Conservation (phyloP, 2,113 vertebrate genomes). For the Stigmatopora nigra region DNA sequence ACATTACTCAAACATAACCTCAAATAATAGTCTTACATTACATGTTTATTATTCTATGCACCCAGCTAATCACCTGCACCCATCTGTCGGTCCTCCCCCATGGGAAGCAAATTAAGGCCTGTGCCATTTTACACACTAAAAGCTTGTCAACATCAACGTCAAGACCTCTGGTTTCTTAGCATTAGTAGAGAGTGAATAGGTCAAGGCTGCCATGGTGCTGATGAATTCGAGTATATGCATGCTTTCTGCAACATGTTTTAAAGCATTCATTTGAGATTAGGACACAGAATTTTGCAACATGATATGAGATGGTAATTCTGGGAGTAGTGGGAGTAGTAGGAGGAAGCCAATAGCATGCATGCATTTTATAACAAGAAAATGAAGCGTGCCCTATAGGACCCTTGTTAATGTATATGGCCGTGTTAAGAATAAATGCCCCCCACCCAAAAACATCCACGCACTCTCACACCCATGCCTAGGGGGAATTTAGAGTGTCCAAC, state of each 20-base stretch:
- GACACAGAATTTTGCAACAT: conserved; percentile 17
- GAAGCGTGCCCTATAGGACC: no score
- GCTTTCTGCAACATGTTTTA: conserved; percentile 20
- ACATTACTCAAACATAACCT: no score
- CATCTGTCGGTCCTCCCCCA: neutral
- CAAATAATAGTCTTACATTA: no score
- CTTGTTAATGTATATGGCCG: no score
- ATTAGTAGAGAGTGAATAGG: neutral
- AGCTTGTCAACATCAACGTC: neutral
- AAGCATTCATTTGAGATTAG: conserved; percentile 26
- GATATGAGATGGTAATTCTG: conserved; percentile 36
- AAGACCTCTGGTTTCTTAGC: neutral
- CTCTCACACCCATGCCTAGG: no score
- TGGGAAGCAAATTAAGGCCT: neutral
- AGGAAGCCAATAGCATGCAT: neutral
- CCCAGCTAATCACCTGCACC: conserved; percentile 4
- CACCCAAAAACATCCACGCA: no score
- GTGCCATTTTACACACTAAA: neutral
- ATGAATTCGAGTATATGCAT: conserved; percentile 9
- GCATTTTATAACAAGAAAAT: no score
- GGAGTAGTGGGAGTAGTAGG: conserved; percentile 12
- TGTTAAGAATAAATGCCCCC: no score
- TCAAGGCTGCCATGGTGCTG: neutral
- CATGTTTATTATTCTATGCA: neutral
- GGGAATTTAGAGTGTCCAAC: no score